phyloP scores from a whole-genome alignment of 2,113 vertebrate genomes.

The Trogon surrucura region DNA sequence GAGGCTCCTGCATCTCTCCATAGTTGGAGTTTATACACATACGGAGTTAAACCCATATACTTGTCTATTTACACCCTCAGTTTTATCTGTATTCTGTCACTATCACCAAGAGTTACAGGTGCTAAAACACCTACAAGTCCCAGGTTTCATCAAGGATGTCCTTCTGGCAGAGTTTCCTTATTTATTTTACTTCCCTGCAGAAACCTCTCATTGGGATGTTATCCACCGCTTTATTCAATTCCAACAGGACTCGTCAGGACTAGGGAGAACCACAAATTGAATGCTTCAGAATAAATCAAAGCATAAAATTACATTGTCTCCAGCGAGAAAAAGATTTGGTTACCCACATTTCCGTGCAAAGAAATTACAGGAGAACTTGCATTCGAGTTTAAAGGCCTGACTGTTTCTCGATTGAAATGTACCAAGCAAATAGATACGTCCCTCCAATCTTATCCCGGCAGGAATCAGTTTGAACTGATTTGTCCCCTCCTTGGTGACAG shows the following conservation, averaged over 20 bases:
- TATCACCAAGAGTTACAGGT: neutral
- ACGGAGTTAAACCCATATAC: neutral
- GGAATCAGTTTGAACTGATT: slow-evolving; percentile 16
- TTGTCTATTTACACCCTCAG: neutral
- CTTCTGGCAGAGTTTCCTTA: neutral
- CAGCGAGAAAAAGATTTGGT: slow-evolving; percentile 44
- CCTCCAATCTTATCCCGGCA: slow-evolving; percentile 14
- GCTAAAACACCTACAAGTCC: neutral
- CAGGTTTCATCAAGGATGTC: neutral
- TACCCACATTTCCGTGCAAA: slow-evolving; percentile 21
- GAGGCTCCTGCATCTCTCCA: neutral
- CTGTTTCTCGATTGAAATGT: slow-evolving; percentile 4
- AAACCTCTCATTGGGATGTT: slow-evolving; percentile 6
- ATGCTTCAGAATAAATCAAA: slow-evolving; percentile 48
- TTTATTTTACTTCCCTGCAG: neutral
- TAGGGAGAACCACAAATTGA: neutral
- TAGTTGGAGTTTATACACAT: neutral
- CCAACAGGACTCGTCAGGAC: neutral
- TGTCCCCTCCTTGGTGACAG: slow-evolving; percentile 11
- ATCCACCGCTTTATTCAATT: slow-evolving; percentile 12
- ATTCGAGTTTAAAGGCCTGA: neutral
- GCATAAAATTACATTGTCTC: slow-evolving; percentile 57
- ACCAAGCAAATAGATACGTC: neutral
- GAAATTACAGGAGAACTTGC: slow-evolving; percentile 17
- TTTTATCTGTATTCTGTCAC: neutral